Percentiles rank a stretch among this genome's conserved stretches.
phyloP scores from a whole-genome alignment of 2,888 invertebrate genomes.

The Sarcophaga caerulescens region DNA sequence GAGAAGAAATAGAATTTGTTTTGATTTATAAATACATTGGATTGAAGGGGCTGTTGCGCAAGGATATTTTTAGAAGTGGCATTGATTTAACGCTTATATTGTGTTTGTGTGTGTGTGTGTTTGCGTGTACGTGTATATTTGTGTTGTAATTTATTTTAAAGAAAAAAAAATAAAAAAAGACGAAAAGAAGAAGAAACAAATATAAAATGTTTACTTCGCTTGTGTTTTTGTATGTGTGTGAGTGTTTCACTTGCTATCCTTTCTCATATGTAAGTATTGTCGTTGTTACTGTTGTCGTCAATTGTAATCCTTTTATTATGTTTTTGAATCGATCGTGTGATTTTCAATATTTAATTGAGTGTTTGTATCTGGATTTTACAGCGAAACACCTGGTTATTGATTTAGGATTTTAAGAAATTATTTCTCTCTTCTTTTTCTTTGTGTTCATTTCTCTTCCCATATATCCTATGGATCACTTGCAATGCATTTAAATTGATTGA shows the following conservation, averaged over 20 bases:
- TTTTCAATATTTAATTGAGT: background rate
- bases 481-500: no score
- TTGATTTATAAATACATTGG: background rate
- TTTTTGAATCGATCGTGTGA: slow-evolving; percentile 7
- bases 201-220: no score
- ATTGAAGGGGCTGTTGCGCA: slow-evolving; percentile 25
- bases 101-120: no score
- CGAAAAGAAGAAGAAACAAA: background rate
- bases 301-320: slow-evolving; percentile 43
- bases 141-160: slow-evolving; percentile 10
- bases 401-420: slow-evolving; percentile 36
- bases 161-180: background rate
- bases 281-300: slow-evolving; percentile 10
- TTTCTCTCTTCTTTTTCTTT: background rate
- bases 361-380: slow-evolving; percentile 15
- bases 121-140: background rate
- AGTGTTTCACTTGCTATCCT: slow-evolving; percentile 6
- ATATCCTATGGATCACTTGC: no score
- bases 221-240: background rate
- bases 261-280: background rate
- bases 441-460: no score
- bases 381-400: slow-evolving; percentile 59
- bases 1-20: no score
- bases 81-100: slow-evolving; percentile 39
- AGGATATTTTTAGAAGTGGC: slow-evolving; percentile 41